phyloP scores from a whole-genome alignment of 2,113 vertebrate genomes.

The Hippocampus comes region DNA sequence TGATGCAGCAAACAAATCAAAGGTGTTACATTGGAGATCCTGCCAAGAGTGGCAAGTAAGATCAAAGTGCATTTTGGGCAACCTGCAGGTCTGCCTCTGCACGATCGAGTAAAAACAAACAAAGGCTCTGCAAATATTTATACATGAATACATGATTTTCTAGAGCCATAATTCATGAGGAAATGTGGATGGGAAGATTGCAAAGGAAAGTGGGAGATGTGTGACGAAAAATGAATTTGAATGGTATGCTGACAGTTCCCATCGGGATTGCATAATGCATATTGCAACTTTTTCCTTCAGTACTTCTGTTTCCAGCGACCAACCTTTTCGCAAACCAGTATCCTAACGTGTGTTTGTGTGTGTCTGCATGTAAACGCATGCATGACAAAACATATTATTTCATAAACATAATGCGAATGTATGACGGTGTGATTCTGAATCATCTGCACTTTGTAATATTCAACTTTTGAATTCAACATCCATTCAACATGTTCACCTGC shows the following conservation, averaged over 20 bases:
- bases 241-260: constrained; percentile 5
- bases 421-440: background rate
- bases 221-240: constrained; percentile 12
- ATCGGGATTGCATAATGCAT: constrained; percentile 1
- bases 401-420: background rate
- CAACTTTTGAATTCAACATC: too few species aligned
- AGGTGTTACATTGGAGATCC: constrained; percentile 25
- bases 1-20: constrained; percentile 34
- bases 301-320: background rate
- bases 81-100: constrained; percentile 33
- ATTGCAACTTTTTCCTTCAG: background rate
- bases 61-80: constrained; percentile 43
- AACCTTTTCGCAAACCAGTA: background rate
- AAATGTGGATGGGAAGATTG: constrained; percentile 18
- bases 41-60: constrained; percentile 34
- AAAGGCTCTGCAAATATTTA: constrained; percentile 24
- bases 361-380: background rate
- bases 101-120: constrained; percentile 49
- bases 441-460: too few species aligned
- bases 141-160: constrained; percentile 28
- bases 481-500: too few species aligned
- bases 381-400: background rate
- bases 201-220: constrained; percentile 15
- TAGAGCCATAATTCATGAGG: constrained; percentile 39
- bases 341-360: background rate